A percentile compares a stretch with the other conserved stretches of the same genome.
Conservation (phyloP, 2,888 invertebrate species). For the Ptycholaimellus sp. region DNA sequence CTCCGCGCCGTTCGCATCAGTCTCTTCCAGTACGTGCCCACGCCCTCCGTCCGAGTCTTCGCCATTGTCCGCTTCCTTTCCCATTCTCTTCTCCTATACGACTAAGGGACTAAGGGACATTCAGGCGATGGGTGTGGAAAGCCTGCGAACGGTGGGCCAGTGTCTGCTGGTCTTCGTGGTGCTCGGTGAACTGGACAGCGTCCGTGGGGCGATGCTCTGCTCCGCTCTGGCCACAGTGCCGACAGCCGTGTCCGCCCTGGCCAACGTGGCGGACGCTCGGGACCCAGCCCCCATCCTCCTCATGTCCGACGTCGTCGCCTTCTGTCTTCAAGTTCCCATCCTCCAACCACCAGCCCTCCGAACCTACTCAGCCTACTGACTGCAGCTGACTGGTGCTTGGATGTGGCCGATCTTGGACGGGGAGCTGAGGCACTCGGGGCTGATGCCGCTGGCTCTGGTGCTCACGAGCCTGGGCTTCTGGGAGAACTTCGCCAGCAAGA, state of each 20-base stretch:
- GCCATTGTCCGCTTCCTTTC: background rate
- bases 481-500: conserved; percentile 45
- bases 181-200: conserved; percentile 64
- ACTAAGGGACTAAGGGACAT: background rate
- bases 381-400: conserved; percentile 4
- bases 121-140: conserved; percentile 50
- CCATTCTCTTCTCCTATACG: background rate
- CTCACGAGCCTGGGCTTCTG: conserved; percentile 56
- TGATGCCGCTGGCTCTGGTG: conserved; percentile 40
- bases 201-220: conserved; percentile 75
- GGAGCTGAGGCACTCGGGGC: conserved; percentile 28
- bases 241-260: conserved; percentile 32
- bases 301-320: background rate
- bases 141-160: conserved; percentile 57
- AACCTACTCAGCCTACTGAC: too few species aligned
- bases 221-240: conserved; percentile 75
- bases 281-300: background rate
- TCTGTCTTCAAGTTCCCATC: background rate
- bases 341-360: background rate
- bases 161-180: conserved; percentile 58
- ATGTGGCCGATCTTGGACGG: conserved; percentile 6
- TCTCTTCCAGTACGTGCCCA: conserved; percentile 5
- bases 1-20: conserved; percentile 7
- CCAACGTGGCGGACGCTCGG: background rate
- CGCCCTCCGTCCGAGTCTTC: conserved; percentile 4